A percentile compares a stretch with the other conserved stretches of the same genome.
Conservation (phyloP, 2,797 vertebrate genomes). For the Poecilia wingei region DNA sequence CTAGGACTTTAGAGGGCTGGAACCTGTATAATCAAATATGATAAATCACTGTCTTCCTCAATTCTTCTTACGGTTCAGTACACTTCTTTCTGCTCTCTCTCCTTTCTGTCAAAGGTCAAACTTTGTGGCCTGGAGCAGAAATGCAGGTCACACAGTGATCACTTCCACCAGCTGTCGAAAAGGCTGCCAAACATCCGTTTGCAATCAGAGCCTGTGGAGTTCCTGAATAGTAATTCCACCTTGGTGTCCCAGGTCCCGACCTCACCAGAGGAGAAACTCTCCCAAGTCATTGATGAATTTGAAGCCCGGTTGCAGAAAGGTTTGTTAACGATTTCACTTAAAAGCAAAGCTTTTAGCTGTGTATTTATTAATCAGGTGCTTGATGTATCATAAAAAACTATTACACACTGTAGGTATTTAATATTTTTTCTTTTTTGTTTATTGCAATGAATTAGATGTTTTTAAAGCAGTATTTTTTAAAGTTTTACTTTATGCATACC, state of each 20-base stretch:
- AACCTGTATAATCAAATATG: constrained; percentile 28
- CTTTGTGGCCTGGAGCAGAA: constrained; percentile 90
- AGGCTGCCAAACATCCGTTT: constrained; percentile 87
- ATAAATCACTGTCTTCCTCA: constrained; percentile 6
- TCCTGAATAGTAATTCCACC: constrained; percentile 63
- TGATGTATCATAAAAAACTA: constrained; percentile 54
- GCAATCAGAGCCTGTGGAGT: constrained; percentile 82
- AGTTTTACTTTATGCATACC: background rate
- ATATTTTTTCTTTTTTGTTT: background rate
- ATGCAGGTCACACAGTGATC: constrained; percentile 91
- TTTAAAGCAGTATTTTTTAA: background rate
- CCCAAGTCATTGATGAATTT: constrained; percentile 80
- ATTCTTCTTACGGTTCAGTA: background rate
- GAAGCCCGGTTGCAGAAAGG: constrained; percentile 83
- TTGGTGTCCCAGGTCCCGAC: constrained; percentile 49
- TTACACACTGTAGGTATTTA: background rate
- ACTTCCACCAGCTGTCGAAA: constrained; percentile 87
- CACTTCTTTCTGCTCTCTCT: background rate
- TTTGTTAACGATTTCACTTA: constrained; percentile 56
- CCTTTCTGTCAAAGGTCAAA: constrained; percentile 82
- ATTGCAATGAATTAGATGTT: background rate
- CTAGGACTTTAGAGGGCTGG: constrained; percentile 11
- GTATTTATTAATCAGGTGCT: constrained; percentile 55
- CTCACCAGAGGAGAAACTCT: constrained; percentile 72
- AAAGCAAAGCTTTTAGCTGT: constrained; percentile 18